A percentile compares a stretch with the other conserved stretches of the same genome.
Conservation (phyloP, 2,113 vertebrate species). For the Varanus salvator region DNA sequence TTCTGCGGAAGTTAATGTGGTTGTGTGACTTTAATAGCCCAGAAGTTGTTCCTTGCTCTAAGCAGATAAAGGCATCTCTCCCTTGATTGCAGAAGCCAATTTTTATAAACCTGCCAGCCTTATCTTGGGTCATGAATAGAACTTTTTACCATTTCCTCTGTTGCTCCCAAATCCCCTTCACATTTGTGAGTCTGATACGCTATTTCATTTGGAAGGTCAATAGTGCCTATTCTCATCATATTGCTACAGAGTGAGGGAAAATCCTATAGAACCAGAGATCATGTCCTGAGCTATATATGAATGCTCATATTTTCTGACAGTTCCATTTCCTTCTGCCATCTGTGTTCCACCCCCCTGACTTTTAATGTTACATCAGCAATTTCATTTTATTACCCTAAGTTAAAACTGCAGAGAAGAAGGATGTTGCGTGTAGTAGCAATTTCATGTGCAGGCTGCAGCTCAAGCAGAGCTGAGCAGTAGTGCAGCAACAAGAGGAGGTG, state of each 20-base stretch:
- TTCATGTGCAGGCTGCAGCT: constrained; percentile 50
- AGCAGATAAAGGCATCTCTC: constrained; percentile 34
- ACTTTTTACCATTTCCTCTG: constrained; percentile 40
- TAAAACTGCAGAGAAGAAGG: constrained; percentile 53
- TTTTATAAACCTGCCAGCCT: constrained; percentile 51
- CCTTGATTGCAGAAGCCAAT: constrained; percentile 30
- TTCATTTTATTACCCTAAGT: constrained; percentile 65
- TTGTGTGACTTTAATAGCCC: background rate
- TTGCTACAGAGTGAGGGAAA: constrained; percentile 6
- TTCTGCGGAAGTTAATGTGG: constrained; percentile 26
- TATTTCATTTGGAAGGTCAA: constrained; percentile 34
- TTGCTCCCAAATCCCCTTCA: constrained; percentile 19
- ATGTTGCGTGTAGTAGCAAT: constrained; percentile 60
- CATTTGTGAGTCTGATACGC: background rate
- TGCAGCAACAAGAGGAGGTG: constrained; percentile 61
- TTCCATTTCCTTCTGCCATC: constrained; percentile 61
- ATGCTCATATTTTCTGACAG: constrained; percentile 63
- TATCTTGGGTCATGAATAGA: constrained; percentile 41
- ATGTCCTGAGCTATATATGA: constrained; percentile 35
- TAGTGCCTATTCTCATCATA: constrained; percentile 11
- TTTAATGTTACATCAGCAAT: constrained; percentile 54
- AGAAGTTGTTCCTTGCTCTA: constrained; percentile 23
- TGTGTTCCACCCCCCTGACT: constrained; percentile 44
- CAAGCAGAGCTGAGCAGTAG: constrained; percentile 35
- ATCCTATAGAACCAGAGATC: constrained; percentile 27